A percentile compares a stretch with the other conserved stretches of the same genome.
Evolutionary conservation across 1,140 invertebrate genomes (phyloP).

Genomic region (Aphis craccivora): DNA sequence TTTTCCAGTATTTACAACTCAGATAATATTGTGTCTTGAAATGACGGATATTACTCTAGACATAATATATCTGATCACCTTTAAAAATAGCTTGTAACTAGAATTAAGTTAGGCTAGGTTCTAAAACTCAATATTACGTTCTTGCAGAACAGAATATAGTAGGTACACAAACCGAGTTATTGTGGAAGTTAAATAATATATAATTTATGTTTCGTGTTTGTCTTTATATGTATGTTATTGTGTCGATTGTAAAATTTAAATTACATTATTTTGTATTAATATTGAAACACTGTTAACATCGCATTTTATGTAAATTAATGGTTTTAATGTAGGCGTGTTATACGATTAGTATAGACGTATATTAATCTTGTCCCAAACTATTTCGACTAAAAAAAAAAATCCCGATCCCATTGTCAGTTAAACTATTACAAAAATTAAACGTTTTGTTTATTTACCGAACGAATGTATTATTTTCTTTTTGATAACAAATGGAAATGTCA

Average conservation of each 20-base stretch:
- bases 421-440: conserved; percentile 4
- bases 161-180: background rate
- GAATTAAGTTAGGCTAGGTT: background rate
- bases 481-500: background rate
- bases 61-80: no score
- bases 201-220: background rate
- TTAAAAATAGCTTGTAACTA: background rate
- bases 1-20: no score
- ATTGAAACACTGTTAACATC: background rate
- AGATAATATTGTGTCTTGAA: no score
- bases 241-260: background rate
- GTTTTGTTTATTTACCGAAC: background rate
- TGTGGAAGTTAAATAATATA: background rate
- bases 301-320: background rate
- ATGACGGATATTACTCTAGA: no score
- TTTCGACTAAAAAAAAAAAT: background rate
- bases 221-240: background rate
- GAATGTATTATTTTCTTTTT: background rate
- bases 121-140: background rate
- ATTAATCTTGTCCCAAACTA: background rate
- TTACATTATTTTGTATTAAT: background rate
- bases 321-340: background rate
- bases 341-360: no score
- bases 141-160: background rate
- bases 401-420: background rate